These are phyloP conservation scores for Aurelia aurita DNA, from an alignment of 30 jellyfish, hydroid and myxozoan genomes.

Conservation along the genomic window DNA sequence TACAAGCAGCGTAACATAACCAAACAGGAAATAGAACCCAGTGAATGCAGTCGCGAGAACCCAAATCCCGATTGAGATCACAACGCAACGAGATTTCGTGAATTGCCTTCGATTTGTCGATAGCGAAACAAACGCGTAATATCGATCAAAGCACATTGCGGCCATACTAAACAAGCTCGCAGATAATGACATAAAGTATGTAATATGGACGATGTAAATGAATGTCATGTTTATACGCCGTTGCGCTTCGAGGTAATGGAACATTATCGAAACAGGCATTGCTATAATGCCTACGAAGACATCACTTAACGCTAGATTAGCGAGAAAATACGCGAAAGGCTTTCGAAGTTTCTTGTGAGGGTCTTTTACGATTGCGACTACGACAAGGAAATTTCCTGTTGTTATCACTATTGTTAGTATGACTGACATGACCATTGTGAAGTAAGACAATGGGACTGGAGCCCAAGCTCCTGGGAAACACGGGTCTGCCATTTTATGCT, in stretches of 20 bases:
- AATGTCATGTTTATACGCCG: constrained; percentile 30
- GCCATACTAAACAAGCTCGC: constrained; percentile 86
- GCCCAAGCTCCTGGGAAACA: constrained; percentile 76
- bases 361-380: constrained; percentile 73
- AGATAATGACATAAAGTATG: constrained; percentile 66
- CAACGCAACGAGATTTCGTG: constrained; percentile 51
- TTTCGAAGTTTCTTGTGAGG: constrained; percentile 82
- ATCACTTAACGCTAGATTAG: constrained; percentile 81
- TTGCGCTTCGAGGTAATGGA: constrained; percentile 75
- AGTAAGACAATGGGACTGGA: constrained; percentile 71
- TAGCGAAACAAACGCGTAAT: constrained; percentile 71
- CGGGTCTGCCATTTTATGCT: constrained; percentile 28
- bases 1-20: constrained; percentile 44
- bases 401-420: constrained; percentile 68
- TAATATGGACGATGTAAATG: constrained; percentile 54
- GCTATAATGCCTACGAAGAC: constrained; percentile 76
- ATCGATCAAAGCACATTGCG: constrained; percentile 90
- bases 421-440: constrained; percentile 70
- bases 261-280: constrained; percentile 80
- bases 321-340: constrained; percentile 80
- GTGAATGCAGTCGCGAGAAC: constrained; percentile 51
- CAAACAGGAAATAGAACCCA: constrained; percentile 53
- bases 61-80: constrained; percentile 62
- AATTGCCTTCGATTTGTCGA: constrained; percentile 39
- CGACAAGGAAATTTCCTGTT: constrained; percentile 64